These are phyloP conservation scores for Portevinia maculata DNA, from an alignment of 2,888 invertebrate genomes.

Conservation along the genomic window DNA sequence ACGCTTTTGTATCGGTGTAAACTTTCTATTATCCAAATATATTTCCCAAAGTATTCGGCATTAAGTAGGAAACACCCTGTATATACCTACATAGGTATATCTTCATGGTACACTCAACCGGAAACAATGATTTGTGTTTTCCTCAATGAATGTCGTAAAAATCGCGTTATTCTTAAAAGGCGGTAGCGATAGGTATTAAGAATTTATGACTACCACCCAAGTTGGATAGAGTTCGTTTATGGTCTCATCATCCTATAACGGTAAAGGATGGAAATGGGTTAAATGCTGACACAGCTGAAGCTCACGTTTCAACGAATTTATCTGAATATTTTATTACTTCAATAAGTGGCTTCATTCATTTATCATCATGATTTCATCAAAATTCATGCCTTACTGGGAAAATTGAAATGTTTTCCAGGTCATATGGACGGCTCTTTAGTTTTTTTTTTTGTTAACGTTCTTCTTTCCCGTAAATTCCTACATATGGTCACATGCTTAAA, in stretches of 20 bases:
- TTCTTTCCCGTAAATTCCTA: background rate
- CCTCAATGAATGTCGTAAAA: slow-evolving; percentile 56
- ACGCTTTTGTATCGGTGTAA: no score
- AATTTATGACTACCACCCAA: slow-evolving; percentile 57
- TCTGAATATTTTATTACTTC: slow-evolving; percentile 72
- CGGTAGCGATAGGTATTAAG: slow-evolving; percentile 65
- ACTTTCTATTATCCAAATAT: no score
- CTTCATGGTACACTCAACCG: background rate
- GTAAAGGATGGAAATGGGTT: slow-evolving; percentile 60
- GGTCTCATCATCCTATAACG: slow-evolving; percentile 25
- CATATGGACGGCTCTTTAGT: slow-evolving; percentile 41
- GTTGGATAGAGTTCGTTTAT: slow-evolving; percentile 3
- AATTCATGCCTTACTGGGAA: slow-evolving; percentile 24
- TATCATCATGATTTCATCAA: slow-evolving; percentile 69
- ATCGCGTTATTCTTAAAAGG: slow-evolving; percentile 59
- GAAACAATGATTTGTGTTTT: slow-evolving; percentile 45
- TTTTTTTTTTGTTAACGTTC: slow-evolving; percentile 26
- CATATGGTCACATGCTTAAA: slow-evolving; percentile 39
- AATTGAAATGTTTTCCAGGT: slow-evolving; percentile 34
- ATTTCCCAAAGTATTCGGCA: no score
- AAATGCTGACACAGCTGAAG: slow-evolving; percentile 69
- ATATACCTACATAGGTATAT: no score
- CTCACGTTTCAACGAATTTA: slow-evolving; percentile 67
- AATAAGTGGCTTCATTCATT: slow-evolving; percentile 72
- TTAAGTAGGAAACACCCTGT: no score